Evolutionary conservation across 2,888 invertebrate genomes (phyloP).

Genomic region (Thysanoteuthis rhombus): DNA sequence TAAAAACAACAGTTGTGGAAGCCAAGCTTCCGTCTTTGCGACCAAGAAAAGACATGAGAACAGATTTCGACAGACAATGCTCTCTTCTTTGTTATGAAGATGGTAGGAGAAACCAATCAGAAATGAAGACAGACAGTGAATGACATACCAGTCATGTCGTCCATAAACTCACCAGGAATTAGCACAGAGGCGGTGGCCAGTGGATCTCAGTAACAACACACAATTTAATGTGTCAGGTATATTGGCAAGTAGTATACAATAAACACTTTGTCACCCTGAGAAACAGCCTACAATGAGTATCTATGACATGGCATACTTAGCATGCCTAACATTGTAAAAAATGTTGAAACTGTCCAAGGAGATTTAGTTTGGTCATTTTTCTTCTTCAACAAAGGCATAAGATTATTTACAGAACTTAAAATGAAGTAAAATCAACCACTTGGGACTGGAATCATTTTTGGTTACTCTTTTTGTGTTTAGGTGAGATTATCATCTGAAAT

Average conservation of each 20-base stretch:
- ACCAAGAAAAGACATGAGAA: background rate
- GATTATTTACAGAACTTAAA: too few species aligned
- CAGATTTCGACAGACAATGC: background rate
- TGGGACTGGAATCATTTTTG: too few species aligned
- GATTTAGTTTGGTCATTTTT: background rate
- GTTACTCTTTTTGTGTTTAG: too few species aligned
- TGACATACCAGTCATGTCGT: background rate
- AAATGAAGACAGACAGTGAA: background rate
- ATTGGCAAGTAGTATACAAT: background rate
- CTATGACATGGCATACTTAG: background rate
- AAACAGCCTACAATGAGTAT: background rate
- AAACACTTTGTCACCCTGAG: background rate
- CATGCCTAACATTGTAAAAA: background rate
- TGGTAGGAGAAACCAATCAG: background rate
- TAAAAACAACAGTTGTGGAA: background rate
- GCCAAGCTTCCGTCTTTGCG: background rate
- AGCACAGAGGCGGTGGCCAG: background rate
- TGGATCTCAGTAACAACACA: background rate
- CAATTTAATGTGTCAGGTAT: background rate
- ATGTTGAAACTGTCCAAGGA: background rate
- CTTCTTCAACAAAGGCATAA: too few species aligned
- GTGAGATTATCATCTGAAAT: too few species aligned
- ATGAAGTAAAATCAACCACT: too few species aligned
- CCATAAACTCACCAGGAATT: background rate
- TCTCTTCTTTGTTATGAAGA: background rate